Base-by-base conservation (phyloP, 1,140 invertebrate species). In the Euura saliciscinereae region DNA sequence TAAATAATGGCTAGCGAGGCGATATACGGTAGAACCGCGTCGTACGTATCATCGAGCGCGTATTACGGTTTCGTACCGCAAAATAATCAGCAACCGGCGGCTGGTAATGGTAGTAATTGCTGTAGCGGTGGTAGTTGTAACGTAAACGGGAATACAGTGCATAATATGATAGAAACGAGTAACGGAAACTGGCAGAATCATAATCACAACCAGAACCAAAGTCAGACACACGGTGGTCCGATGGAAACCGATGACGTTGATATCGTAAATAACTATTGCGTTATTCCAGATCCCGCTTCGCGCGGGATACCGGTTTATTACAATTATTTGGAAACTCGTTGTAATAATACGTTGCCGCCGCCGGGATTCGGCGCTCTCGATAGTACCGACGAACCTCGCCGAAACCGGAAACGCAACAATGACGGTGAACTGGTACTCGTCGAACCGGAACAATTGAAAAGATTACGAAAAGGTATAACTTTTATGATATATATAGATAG, bases 61-160 rank as follows among this genome's bases (percentile, higher is more conserved):
- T 84, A 84, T 75, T 81, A 83, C 66, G 83, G 80, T 76, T 83
- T 82, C 73, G 78, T 82, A 13, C 74, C 83, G 45, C 74, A 73
- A 45, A 77, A 45, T 65, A 44, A 71, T 45, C 42, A 43, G 5
- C 42, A 11, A 10, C 66, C 44, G 72, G 5, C 11, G 8, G 13
- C 43, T 8, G 28, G 28, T 1, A 28, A 28, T 28, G 28, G 28
- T 28, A 28, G 28, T 28, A 65, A 59, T 66, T 44, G 43, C 28
- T 43, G 69, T 72, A 64, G 45, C 70, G 11, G 45, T 66, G 44
- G 66, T 59, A 45, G 68, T 13, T 65, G 45, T 45, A 70, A 73
- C 68, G 68, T 66, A 65, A 72, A 66, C 67, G 28, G 28, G 28
- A 28, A 28, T 28, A 28, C 28, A 28, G 28, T 0, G 28, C 28